Evolutionary conservation across 1,140 invertebrate genomes (phyloP).

Genomic region (Rhyacophila brunnea): DNA sequence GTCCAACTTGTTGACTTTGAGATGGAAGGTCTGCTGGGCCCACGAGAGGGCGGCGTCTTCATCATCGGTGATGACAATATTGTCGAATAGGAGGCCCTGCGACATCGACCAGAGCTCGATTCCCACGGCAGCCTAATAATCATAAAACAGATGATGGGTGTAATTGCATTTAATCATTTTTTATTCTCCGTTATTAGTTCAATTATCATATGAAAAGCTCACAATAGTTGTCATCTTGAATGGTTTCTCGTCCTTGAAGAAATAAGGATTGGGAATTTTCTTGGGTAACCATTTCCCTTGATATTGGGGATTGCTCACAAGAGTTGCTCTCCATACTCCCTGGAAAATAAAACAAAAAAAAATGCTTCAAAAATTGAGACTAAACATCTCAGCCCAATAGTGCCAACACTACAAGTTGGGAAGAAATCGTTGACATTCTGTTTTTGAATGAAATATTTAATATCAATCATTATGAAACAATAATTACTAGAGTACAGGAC

Average conservation of each 20-base stretch:
- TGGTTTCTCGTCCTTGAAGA: conserved; percentile 88
- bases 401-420: no score
- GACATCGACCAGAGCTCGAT: conserved; percentile 99
- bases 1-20: conserved; percentile 80
- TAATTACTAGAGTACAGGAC: no score
- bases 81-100: conserved; percentile 91
- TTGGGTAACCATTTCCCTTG: conserved; percentile 91
- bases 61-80: conserved; percentile 90
- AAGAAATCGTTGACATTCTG: not conserved
- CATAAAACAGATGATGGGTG: not conserved
- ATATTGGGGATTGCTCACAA: conserved; percentile 93
- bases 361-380: no score
- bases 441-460: not conserved
- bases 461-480: no score
- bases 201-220: no score
- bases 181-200: no score
- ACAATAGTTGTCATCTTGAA: conserved; percentile 93
- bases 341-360: conserved; percentile 20
- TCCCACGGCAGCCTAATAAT: conserved; percentile 78
- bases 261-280: conserved; percentile 87
- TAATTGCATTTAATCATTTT: not conserved
- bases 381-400: no score
- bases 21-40: conserved; percentile 79
- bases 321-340: conserved; percentile 87
- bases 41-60: conserved; percentile 75